Evolutionary conservation across 37 sponge, comb jelly and placozoan genomes (phyloP).

Genomic region (Oscarella lobularis): DNA sequence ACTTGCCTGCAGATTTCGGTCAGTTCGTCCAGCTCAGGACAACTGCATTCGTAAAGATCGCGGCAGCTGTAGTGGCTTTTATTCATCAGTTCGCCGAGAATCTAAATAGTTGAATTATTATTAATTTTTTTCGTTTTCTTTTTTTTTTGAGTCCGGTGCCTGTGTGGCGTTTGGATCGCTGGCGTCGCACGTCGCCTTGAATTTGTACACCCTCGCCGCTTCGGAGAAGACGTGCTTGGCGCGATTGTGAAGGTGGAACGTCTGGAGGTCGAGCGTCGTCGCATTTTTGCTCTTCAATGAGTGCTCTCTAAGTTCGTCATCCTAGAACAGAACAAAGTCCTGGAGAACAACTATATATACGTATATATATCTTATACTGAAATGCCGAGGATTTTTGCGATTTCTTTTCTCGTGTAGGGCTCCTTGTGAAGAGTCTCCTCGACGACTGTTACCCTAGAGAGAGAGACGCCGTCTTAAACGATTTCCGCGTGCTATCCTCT

Average conservation of each 20-base stretch:
- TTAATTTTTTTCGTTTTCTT: too few relatives aligned
- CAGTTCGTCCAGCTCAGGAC: conserved; percentile 63
- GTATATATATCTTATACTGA: background rate
- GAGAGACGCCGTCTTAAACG: background rate
- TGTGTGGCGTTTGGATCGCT: conserved; percentile 17
- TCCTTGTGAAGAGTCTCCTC: conserved; percentile 48
- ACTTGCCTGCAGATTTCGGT: conserved; percentile 27
- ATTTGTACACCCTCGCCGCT: conserved; percentile 56
- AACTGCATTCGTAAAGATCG: conserved; percentile 78
- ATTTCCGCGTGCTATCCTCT: background rate
- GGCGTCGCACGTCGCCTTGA: conserved; percentile 28
- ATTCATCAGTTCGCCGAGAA: conserved; percentile 78
- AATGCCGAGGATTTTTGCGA: conserved; percentile 41
- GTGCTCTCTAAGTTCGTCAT: conserved; percentile 19
- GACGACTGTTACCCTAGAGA: conserved; percentile 20
- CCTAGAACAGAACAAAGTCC: background rate
- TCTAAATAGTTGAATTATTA: too few relatives aligned
- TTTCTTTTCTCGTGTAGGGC: conserved; percentile 59
- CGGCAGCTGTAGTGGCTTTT: conserved; percentile 80
- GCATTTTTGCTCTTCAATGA: conserved; percentile 24
- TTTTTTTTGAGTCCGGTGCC: too few relatives aligned
- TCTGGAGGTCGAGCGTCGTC: background rate
- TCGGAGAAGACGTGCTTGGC: conserved; percentile 80
- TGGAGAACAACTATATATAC: background rate
- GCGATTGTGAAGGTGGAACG: conserved; percentile 64